Percentiles rank a stretch among this genome's conserved stretches.
Evolutionary conservation across 2,888 invertebrate genomes (phyloP).

Genomic region (Drosophila yooni): DNA sequence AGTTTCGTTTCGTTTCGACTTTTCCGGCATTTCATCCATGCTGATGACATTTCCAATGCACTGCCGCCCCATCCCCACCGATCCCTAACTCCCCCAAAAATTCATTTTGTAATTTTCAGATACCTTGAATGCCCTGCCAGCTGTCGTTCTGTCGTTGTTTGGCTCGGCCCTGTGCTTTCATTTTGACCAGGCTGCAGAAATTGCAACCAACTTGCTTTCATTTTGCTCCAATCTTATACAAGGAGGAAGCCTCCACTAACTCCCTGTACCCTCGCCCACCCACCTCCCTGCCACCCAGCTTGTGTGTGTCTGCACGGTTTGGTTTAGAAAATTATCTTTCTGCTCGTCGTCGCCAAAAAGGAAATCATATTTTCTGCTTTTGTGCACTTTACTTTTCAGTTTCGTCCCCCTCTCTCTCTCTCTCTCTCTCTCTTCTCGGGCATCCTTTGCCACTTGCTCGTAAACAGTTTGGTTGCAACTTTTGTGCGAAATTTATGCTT

Average conservation of each 20-base stretch:
- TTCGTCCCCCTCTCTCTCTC: constrained; percentile 30
- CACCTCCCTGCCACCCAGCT: constrained; percentile 7
- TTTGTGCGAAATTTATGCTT: constrained; percentile 81
- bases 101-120: constrained; percentile 79
- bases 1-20: constrained; percentile 81
- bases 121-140: constrained; percentile 64
- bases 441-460: constrained; percentile 58
- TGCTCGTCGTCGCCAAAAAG: constrained; percentile 82
- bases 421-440: not conserved
- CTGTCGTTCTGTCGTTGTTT: constrained; percentile 55
- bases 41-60: constrained; percentile 79
- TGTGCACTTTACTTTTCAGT: constrained; percentile 82
- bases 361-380: constrained; percentile 84
- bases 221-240: constrained; percentile 49
- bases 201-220: constrained; percentile 70
- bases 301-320: constrained; percentile 40
- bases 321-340: constrained; percentile 83
- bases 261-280: not conserved
- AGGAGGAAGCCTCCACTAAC: constrained; percentile 6
- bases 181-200: constrained; percentile 78
- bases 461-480: constrained; percentile 82
- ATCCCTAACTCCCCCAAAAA: constrained; percentile 40
- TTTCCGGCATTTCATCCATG: constrained; percentile 82
- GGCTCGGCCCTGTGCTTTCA: constrained; percentile 42
- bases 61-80: not conserved